These are phyloP conservation scores for Rhizoglyphus robini DNA, from an alignment of 1,140 invertebrate species.

Conservation along the genomic window DNA sequence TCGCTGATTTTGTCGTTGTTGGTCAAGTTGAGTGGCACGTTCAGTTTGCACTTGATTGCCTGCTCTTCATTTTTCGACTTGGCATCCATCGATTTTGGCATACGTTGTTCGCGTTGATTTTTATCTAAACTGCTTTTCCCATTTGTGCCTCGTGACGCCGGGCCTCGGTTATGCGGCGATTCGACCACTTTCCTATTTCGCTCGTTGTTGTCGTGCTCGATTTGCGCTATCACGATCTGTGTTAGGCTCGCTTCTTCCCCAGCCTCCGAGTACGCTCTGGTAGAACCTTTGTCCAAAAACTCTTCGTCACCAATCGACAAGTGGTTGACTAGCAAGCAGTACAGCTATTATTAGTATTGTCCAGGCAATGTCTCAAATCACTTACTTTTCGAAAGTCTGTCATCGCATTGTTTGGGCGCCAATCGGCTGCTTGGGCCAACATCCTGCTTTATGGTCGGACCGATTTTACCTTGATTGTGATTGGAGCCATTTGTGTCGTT, in stretches of 20 bases:
- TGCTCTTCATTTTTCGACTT: not conserved
- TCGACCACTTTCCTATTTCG: conserved; percentile 1
- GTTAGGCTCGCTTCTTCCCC: not conserved
- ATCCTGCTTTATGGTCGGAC: no score
- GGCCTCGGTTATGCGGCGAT: not conserved
- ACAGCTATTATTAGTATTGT: not conserved
- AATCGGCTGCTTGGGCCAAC: no score
- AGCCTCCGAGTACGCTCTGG: not conserved
- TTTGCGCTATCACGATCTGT: not conserved
- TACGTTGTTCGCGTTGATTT: no score
- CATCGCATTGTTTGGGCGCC: no score
- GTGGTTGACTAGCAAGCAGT: not conserved
- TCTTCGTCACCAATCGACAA: not conserved
- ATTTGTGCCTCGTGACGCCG: not conserved
- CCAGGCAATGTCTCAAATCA: not conserved
- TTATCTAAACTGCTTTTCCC: not conserved
- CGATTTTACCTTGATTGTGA: no score
- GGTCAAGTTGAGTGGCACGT: not conserved
- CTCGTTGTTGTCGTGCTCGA: not conserved
- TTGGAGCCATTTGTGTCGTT: not conserved
- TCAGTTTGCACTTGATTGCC: no score
- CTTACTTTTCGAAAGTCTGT: not conserved
- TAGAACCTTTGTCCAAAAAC: no score
- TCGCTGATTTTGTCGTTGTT: not conserved
- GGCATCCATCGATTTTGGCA: not conserved